phyloP scores from a whole-genome alignment of 1,140 invertebrate genomes.

The Cydia amplana region DNA sequence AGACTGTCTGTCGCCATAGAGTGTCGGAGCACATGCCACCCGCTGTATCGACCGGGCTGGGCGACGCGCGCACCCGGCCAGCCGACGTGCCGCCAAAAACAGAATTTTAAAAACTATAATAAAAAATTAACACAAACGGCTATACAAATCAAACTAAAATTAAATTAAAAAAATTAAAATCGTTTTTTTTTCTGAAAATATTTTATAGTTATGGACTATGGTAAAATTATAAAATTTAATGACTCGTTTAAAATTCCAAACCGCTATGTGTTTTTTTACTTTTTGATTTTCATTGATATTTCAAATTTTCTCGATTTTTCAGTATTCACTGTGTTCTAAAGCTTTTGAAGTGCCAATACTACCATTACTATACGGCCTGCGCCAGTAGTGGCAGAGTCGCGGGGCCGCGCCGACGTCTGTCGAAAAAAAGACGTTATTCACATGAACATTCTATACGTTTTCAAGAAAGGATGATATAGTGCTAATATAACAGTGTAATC shows the following conservation, averaged over 20 bases:
- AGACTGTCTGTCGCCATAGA: conserved; percentile 73
- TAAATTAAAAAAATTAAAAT: neutral
- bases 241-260: neutral
- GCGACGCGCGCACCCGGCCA: conserved; percentile 71
- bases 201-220: neutral
- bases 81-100: conserved; percentile 44
- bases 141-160: neutral
- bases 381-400: conserved; percentile 64
- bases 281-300: conserved; percentile 7
- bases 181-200: neutral
- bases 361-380: conserved; percentile 50
- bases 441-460: conserved; percentile 52
- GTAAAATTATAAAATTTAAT: neutral
- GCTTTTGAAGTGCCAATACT: conserved; percentile 58
- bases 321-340: conserved; percentile 30
- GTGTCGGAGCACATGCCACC: conserved; percentile 57
- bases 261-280: neutral
- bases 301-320: neutral
- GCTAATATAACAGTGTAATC: conserved; percentile 41
- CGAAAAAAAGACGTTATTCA: conserved; percentile 45
- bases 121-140: neutral
- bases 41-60: conserved; percentile 66
- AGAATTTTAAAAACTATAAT: conserved; percentile 24
- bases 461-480: conserved; percentile 58
- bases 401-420: conserved; percentile 62